These are phyloP conservation scores for Proctacanthus coquilletti DNA, from an alignment of 1,140 invertebrate species.

Conservation along the genomic window DNA sequence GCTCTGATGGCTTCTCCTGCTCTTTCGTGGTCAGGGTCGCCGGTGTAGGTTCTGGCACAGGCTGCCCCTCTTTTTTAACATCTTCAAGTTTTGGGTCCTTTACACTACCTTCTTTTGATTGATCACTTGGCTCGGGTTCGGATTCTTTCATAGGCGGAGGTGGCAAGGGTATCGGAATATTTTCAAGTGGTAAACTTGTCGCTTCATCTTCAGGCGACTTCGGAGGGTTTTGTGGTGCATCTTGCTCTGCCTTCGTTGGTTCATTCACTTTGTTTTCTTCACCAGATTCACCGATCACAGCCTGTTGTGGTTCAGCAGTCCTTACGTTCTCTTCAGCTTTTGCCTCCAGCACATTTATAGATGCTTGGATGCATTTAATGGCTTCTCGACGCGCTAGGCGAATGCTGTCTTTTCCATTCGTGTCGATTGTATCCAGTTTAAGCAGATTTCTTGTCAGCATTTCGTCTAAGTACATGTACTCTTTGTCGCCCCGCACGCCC, in stretches of 20 bases:
- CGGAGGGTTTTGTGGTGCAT: no score
- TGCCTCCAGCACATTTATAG: constrained; percentile 66
- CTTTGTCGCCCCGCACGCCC: constrained; percentile 62
- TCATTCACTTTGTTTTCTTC: not conserved
- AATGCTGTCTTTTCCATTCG: constrained; percentile 78
- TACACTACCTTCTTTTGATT: no score
- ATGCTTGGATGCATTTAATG: constrained; percentile 74
- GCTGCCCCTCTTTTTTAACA: no score
- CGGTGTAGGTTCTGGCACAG: no score
- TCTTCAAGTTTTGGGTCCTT: no score
- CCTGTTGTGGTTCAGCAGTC: constrained; percentile 3
- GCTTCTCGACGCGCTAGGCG: constrained; percentile 70
- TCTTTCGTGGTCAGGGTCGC: no score
- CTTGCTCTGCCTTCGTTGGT: constrained; percentile 3
- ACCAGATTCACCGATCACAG: not conserved
- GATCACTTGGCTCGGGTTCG: no score
- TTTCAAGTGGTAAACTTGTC: no score
- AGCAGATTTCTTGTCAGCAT: constrained; percentile 86
- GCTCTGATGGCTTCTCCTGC: no score
- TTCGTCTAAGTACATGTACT: constrained; percentile 81
- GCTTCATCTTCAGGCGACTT: no score
- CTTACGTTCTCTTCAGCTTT: constrained; percentile 39
- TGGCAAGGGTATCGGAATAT: constrained; percentile 24
- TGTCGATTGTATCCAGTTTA: constrained; percentile 82
- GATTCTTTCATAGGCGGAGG: no score